These are phyloP conservation scores for Cyaniris semiargus DNA, from an alignment of 2,888 invertebrate species.

Conservation along the genomic window DNA sequence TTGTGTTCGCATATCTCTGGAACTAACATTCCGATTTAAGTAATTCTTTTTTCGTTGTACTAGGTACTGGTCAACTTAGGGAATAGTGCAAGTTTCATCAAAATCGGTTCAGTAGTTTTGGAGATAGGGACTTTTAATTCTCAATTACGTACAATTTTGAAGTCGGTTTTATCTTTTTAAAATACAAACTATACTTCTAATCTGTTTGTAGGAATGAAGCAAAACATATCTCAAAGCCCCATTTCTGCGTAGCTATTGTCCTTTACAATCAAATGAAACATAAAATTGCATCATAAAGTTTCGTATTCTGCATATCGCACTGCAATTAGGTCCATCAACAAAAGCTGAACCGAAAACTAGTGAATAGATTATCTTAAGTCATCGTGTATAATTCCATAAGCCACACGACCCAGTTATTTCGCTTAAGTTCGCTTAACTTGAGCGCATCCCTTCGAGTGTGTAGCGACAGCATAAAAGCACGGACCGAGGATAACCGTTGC, in stretches of 20 bases:
- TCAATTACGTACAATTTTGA: too few relatives aligned
- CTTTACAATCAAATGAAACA: not conserved
- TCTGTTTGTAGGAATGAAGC: not conserved
- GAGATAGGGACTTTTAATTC: too few relatives aligned
- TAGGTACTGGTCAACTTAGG: too few relatives aligned
- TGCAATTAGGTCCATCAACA: not conserved
- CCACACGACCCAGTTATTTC: slow-evolving; percentile 46
- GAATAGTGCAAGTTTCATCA: too few relatives aligned
- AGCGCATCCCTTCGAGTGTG: slow-evolving; percentile 54
- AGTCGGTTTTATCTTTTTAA: too few relatives aligned
- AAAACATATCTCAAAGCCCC: not conserved
- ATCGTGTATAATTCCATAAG: slow-evolving; percentile 37
- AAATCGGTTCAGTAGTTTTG: too few relatives aligned
- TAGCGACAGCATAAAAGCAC: slow-evolving; percentile 61
- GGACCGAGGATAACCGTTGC: slow-evolving; percentile 50
- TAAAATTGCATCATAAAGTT: not conserved
- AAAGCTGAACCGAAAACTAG: slow-evolving; percentile 30
- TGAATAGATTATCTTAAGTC: slow-evolving; percentile 33
- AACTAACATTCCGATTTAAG: too few relatives aligned
- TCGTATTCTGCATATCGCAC: not conserved
- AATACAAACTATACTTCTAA: too few relatives aligned
- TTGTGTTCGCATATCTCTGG: too few relatives aligned
- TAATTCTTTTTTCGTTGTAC: too few relatives aligned
- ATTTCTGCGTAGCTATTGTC: not conserved
- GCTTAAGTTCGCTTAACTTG: slow-evolving; percentile 43